Conservation (phyloP, 2,888 invertebrate genomes). For the Notodonta dromedarius region DNA sequence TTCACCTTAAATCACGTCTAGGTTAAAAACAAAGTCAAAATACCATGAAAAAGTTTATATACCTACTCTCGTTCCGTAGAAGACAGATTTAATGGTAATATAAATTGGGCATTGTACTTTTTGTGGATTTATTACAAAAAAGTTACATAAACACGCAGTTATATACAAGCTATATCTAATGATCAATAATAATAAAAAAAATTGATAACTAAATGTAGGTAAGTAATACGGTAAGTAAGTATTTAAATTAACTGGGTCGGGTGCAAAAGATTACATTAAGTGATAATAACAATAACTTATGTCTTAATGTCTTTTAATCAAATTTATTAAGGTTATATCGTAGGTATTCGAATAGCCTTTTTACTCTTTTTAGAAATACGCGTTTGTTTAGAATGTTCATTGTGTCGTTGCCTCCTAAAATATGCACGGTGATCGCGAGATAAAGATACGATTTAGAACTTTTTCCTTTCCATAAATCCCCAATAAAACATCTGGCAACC, state of each 20-base stretch:
- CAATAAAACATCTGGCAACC: too few relatives aligned
- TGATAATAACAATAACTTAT: neutral
- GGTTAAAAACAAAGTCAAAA: too few relatives aligned
- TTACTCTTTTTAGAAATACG: neutral
- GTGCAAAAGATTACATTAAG: neutral
- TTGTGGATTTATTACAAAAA: too few relatives aligned
- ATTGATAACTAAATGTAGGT: neutral
- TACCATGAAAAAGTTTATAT: too few relatives aligned
- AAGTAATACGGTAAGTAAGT: too few relatives aligned
- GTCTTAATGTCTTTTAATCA: neutral
- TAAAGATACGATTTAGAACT: neutral
- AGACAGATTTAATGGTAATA: too few relatives aligned
- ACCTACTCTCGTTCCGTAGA: too few relatives aligned
- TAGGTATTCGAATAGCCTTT: neutral
- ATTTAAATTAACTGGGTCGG: neutral
- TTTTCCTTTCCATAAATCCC: neutral
- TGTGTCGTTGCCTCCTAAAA: neutral
- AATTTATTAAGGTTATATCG: conserved; percentile 1
- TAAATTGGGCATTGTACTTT: too few relatives aligned
- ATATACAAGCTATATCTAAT: too few relatives aligned
- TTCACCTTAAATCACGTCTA: too few relatives aligned
- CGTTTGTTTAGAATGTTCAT: neutral
- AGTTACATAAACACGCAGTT: too few relatives aligned
- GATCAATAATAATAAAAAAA: too few relatives aligned
- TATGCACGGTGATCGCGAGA: conserved; percentile 1